Evolutionary conservation across 2,888 invertebrate species (phyloP).

Genomic region (Cinara cedri): DNA sequence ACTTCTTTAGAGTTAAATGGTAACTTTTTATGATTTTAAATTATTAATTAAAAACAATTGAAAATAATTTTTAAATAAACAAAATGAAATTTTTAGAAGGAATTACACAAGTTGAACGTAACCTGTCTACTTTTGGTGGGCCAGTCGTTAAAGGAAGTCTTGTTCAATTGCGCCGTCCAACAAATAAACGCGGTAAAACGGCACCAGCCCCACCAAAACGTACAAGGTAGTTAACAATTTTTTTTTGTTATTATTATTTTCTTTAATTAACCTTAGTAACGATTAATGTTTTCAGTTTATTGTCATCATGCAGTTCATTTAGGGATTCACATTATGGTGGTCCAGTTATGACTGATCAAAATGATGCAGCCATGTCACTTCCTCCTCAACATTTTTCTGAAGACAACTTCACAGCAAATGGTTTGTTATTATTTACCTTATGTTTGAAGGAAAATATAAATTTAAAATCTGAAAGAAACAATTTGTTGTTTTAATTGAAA

Average conservation of each 20-base stretch:
- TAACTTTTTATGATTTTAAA: constrained; percentile 17
- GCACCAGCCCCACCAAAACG: constrained; percentile 95
- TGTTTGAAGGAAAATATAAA: background rate
- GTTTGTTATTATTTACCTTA: constrained; percentile 57
- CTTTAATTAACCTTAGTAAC: background rate
- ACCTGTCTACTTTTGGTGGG: constrained; percentile 71
- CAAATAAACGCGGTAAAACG: constrained; percentile 88
- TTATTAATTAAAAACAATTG: background rate
- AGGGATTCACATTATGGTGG: constrained; percentile 79
- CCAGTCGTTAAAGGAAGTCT: constrained; percentile 68
- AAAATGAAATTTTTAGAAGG: constrained; percentile 30
- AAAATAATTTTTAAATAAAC: background rate
- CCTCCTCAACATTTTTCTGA: constrained; percentile 57
- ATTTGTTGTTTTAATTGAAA: too few species aligned
- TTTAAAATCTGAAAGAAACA: background rate
- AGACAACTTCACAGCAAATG: constrained; percentile 60
- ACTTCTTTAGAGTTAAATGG: constrained; percentile 36
- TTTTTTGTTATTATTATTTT: too few species aligned
- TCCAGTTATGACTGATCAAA: constrained; percentile 65
- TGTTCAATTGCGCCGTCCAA: constrained; percentile 85
- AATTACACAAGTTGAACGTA: constrained; percentile 62
- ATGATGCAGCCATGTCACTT: constrained; percentile 49
- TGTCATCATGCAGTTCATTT: constrained; percentile 85
- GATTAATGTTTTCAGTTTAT: constrained; percentile 68
- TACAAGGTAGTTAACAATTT: constrained; percentile 79